Conservation (phyloP, 2,113 vertebrate species). For the Thermophis baileyi region DNA sequence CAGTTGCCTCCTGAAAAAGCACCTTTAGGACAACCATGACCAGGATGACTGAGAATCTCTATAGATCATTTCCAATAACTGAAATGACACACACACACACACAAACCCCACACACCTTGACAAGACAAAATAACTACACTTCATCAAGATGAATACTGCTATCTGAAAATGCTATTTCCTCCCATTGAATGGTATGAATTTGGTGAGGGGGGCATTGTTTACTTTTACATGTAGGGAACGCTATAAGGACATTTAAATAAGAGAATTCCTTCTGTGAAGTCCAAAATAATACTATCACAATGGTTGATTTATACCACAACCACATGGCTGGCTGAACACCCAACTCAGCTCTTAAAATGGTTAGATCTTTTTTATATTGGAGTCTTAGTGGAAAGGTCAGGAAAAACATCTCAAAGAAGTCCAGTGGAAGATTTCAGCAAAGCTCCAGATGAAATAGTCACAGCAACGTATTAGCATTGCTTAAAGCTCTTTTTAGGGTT, state of each 20-base stretch:
- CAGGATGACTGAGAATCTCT: too few relatives aligned
- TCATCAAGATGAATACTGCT: background rate
- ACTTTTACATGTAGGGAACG: background rate
- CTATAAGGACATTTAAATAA: background rate
- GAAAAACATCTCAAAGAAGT: background rate
- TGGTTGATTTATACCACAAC: background rate
- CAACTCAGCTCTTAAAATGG: background rate
- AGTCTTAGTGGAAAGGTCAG: background rate
- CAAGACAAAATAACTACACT: background rate
- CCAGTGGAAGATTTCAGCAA: background rate
- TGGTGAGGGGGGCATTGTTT: background rate
- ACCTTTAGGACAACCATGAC: background rate
- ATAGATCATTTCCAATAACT: background rate
- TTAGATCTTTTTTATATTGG: background rate
- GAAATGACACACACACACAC: too few relatives aligned
- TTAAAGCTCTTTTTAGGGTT: background rate
- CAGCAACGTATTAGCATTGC: background rate
- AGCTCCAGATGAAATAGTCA: background rate
- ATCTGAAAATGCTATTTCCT: background rate
- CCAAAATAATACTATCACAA: background rate
- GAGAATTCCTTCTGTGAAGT: background rate
- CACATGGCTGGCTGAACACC: background rate
- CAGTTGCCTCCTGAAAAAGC: too few relatives aligned
- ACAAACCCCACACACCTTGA: background rate
- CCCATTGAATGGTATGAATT: background rate